Conservation (phyloP, 2,888 invertebrate genomes). For the Lamproptera curius region DNA sequence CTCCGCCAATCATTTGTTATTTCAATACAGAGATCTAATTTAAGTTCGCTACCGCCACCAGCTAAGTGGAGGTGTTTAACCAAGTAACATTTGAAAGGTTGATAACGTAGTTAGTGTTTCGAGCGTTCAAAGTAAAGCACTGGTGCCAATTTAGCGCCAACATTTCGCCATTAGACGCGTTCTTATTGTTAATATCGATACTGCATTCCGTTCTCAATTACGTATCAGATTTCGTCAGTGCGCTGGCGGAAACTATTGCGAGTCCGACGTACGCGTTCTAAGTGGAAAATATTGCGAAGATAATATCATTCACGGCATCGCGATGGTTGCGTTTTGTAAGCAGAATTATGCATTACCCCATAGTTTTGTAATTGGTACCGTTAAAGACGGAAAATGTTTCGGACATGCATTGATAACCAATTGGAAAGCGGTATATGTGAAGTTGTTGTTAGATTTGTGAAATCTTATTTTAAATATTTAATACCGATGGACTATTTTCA, state of each 20-base stretch:
- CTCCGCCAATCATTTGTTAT: too few species aligned
- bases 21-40: too few species aligned
- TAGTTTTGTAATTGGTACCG: conserved; percentile 4
- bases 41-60: too few species aligned
- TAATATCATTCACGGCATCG: conserved; percentile 21
- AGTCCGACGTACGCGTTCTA: conserved; percentile 26
- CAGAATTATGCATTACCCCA: conserved; percentile 5
- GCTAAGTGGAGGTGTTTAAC: too few species aligned
- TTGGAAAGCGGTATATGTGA: too few species aligned
- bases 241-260: conserved; percentile 36
- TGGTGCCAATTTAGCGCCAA: conserved; percentile 7
- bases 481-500: too few species aligned
- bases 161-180: conserved; percentile 16
- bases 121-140: not conserved
- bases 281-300: conserved; percentile 31
- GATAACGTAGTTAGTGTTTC: conserved; percentile 3
- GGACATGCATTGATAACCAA: not conserved
- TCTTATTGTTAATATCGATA: conserved; percentile 24
- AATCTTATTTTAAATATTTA: too few species aligned
- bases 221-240: conserved; percentile 38
- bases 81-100: not conserved
- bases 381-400: not conserved
- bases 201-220: conserved; percentile 31
- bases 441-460: too few species aligned
- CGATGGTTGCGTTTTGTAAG: conserved; percentile 11